A percentile compares a stretch with the other conserved stretches of the same genome.
These are phyloP conservation scores for Zosterops borbonicus DNA, from an alignment of 2,113 vertebrate species.

Conservation along the genomic window DNA sequence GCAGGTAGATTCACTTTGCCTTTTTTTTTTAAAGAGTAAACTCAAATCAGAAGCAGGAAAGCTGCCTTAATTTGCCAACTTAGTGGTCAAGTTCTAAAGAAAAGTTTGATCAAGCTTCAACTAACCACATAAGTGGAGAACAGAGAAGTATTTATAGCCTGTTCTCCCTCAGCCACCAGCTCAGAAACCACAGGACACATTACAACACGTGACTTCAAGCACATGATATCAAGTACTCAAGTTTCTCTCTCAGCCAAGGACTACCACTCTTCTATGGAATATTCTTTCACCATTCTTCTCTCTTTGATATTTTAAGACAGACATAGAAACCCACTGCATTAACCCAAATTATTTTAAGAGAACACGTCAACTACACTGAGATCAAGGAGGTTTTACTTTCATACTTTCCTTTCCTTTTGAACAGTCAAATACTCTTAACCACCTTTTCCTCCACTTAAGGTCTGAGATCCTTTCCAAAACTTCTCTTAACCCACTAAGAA, in stretches of 20 bases:
- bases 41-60: background rate
- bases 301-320: background rate
- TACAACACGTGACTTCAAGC: background rate
- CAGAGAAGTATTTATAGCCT: slow-evolving; percentile 1
- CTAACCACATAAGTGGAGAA: background rate
- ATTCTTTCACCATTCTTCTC: background rate
- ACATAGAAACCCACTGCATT: background rate
- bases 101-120: background rate
- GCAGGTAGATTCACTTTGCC: background rate
- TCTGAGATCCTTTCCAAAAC: background rate
- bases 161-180: background rate
- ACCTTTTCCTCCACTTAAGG: background rate
- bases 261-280: background rate
- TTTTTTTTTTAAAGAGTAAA: background rate
- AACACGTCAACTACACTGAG: background rate
- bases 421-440: background rate
- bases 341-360: background rate
- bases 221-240: background rate
- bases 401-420: background rate
- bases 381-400: background rate
- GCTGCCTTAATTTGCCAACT: background rate
- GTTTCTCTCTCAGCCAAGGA: background rate
- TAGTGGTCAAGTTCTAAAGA: background rate
- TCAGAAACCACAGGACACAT: slow-evolving; percentile 22
- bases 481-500: background rate